These are phyloP conservation scores for Lepidurus packardi DNA, from an alignment of 1,140 invertebrate species.

Conservation along the genomic window DNA sequence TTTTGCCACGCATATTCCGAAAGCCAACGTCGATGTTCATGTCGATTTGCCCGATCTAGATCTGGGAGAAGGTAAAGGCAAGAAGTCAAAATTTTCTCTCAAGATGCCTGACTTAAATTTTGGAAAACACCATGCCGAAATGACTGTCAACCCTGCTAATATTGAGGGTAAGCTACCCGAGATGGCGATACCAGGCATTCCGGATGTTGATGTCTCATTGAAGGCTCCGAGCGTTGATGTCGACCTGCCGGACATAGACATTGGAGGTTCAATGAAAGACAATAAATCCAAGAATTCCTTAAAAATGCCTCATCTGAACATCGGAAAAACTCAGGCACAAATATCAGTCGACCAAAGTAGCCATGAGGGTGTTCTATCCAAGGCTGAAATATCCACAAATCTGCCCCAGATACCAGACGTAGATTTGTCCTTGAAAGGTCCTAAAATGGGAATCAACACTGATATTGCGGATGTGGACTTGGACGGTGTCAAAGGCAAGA, in stretches of 20 bases:
- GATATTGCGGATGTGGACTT: constrained; percentile 3
- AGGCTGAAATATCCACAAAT: neutral
- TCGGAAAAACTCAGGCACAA: neutral
- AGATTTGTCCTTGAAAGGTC: neutral
- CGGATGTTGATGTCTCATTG: neutral
- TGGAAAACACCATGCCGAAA: constrained; percentile 25
- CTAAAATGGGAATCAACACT: neutral
- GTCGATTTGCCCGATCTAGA: neutral
- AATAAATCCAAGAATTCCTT: constrained; percentile 13
- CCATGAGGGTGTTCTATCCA: neutral
- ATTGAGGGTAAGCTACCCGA: neutral
- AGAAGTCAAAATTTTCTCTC: constrained; percentile 15
- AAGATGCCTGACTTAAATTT: constrained; percentile 28
- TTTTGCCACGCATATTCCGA: neutral
- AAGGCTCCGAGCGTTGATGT: neutral
- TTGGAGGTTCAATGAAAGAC: neutral
- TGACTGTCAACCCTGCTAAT: neutral
- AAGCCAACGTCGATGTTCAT: neutral
- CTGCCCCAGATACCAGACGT: neutral
- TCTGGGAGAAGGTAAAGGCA: neutral
- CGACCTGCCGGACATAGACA: constrained; percentile 10
- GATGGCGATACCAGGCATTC: neutral
- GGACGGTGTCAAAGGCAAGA: constrained; percentile 17
- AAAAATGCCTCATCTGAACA: constrained; percentile 24
- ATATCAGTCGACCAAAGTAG: neutral